phyloP scores from a whole-genome alignment of 2,113 vertebrate genomes.

The Podarcis raffonei region DNA sequence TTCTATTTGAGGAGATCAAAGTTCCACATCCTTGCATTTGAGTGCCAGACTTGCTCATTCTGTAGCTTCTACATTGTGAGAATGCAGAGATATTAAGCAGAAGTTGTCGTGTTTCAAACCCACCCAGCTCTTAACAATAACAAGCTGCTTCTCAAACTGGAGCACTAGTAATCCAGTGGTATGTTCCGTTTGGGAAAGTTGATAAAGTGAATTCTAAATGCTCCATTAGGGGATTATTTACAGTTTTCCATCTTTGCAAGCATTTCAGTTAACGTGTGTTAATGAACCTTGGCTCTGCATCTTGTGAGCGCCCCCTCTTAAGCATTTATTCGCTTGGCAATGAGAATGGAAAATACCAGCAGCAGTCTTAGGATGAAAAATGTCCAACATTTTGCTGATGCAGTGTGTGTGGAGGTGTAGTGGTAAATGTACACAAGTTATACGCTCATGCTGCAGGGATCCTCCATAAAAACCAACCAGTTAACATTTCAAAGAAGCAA shows the following conservation, averaged over 20 bases:
- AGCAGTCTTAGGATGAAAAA: background rate
- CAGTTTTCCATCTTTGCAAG: slow-evolving; percentile 4
- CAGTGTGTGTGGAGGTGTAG: background rate
- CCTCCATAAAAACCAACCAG: background rate
- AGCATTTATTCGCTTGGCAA: slow-evolving; percentile 13
- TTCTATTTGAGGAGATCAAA: background rate
- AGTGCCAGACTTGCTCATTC: background rate
- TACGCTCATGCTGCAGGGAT: background rate
- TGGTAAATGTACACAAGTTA: background rate
- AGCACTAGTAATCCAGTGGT: background rate
- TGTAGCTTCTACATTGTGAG: background rate
- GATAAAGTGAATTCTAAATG: slow-evolving; percentile 2
- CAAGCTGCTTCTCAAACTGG: background rate
- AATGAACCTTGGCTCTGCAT: background rate
- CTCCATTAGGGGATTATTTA: slow-evolving; percentile 22
- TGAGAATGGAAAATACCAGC: background rate
- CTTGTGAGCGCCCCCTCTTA: background rate
- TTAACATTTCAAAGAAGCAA: background rate
- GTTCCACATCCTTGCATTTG: background rate
- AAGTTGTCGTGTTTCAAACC: slow-evolving; percentile 13
- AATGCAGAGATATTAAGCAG: slow-evolving; percentile 15
- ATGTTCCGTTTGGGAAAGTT: slow-evolving; percentile 12
- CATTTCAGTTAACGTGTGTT: background rate
- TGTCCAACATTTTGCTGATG: background rate
- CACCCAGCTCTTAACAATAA: background rate